Conservation (phyloP, 2,888 invertebrate genomes). For the Patella pellucida region DNA sequence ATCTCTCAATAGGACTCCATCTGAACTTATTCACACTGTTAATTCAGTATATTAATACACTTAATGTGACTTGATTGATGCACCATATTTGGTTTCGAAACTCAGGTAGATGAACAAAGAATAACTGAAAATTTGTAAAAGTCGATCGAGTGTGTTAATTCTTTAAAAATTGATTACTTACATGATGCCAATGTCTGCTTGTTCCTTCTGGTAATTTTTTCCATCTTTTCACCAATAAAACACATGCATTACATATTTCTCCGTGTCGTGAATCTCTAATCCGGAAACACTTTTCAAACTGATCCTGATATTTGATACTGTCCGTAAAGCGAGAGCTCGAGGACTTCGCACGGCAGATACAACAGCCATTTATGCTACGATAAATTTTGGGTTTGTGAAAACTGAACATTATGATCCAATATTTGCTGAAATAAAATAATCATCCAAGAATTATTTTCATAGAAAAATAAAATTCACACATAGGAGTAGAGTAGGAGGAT, state of each 20-base stretch:
- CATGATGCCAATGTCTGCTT: slow-evolving; percentile 66
- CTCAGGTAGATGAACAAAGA: too few species aligned
- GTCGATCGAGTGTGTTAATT: not conserved
- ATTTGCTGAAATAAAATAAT: too few species aligned
- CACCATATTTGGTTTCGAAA: too few species aligned
- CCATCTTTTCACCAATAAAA: slow-evolving; percentile 85
- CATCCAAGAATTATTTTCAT: too few species aligned
- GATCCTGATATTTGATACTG: slow-evolving; percentile 85
- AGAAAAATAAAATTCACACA: too few species aligned
- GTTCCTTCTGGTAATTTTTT: slow-evolving; percentile 64
- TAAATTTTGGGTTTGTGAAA: slow-evolving; percentile 90
- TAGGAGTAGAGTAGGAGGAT: too few species aligned
- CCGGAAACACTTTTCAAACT: slow-evolving; percentile 83
- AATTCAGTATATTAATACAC: too few species aligned
- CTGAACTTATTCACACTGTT: too few species aligned
- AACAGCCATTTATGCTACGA: slow-evolving; percentile 80
- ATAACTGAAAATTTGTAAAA: too few species aligned
- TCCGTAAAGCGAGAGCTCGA: slow-evolving; percentile 86
- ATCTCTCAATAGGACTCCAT: too few species aligned
- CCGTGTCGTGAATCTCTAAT: slow-evolving; percentile 81
- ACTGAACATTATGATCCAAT: slow-evolving; percentile 78
- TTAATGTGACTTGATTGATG: too few species aligned
- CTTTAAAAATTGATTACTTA: slow-evolving; percentile 46
- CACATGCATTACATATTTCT: slow-evolving; percentile 90
- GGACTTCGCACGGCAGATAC: slow-evolving; percentile 89